These are phyloP conservation scores for Triops cancriformis DNA, from an alignment of 1,140 invertebrate genomes.

Conservation along the genomic window DNA sequence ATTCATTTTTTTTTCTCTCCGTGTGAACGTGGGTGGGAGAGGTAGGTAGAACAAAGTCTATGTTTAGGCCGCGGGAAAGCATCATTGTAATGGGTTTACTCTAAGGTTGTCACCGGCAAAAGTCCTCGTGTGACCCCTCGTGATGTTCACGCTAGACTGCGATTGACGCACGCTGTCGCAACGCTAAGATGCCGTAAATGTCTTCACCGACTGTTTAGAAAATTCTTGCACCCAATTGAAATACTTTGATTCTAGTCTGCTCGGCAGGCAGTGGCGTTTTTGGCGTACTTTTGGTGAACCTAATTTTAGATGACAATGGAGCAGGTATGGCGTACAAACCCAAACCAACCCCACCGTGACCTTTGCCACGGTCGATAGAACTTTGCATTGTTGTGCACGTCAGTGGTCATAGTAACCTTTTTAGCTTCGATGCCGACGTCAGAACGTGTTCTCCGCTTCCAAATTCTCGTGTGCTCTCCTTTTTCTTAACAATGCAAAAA, in stretches of 20 bases:
- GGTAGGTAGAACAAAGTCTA: neutral
- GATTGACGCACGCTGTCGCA: neutral
- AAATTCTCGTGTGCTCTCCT: neutral
- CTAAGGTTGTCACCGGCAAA: neutral
- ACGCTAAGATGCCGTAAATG: neutral
- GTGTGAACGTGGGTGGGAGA: no score
- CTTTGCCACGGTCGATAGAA: neutral
- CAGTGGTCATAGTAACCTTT: constrained; percentile 13
- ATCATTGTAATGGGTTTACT: neutral
- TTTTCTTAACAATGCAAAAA: no score
- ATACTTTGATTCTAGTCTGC: neutral
- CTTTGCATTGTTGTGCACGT: neutral
- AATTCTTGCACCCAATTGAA: neutral
- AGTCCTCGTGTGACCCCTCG: neutral
- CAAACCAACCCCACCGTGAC: neutral
- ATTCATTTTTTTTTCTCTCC: neutral
- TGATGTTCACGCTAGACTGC: neutral
- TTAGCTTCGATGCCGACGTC: neutral
- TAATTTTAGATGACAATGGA: neutral
- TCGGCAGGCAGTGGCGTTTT: neutral
- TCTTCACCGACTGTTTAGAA: neutral
- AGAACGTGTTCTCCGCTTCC: neutral
- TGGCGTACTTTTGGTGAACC: neutral
- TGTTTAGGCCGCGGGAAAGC: neutral
- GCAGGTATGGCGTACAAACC: neutral